phyloP scores from a whole-genome alignment of 2,888 invertebrate genomes.

The Hypercompe scribonia region DNA sequence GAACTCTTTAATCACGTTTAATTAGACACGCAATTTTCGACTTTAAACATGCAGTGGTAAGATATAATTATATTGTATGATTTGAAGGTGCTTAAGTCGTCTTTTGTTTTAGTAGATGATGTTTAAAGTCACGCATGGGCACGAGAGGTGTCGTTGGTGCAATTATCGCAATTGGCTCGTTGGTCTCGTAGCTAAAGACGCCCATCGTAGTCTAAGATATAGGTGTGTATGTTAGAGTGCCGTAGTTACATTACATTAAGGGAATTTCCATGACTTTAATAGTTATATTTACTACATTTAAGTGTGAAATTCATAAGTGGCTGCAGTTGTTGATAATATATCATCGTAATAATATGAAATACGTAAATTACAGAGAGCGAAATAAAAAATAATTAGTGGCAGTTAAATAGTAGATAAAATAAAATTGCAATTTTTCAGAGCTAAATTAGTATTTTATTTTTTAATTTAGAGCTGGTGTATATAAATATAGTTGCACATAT shows the following conservation, averaged over 20 bases:
- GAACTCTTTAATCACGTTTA: conserved; percentile 56
- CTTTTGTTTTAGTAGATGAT: conserved; percentile 58
- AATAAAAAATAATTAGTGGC: conserved; percentile 40
- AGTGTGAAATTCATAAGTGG: conserved; percentile 20
- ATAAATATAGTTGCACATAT: conserved; percentile 49
- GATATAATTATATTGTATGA: conserved; percentile 57
- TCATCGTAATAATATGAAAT: conserved; percentile 15
- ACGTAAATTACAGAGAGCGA: conserved; percentile 8
- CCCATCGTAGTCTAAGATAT: conserved; percentile 74
- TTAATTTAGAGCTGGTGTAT: conserved; percentile 33
- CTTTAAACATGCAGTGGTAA: conserved; percentile 59
- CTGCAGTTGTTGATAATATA: conserved; percentile 27
- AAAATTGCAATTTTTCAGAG: conserved; percentile 21
- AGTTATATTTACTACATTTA: conserved; percentile 28
- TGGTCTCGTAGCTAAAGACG: conserved; percentile 80
- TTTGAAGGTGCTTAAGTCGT: conserved; percentile 60
- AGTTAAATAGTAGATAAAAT: conserved; percentile 26
- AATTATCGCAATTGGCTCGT: conserved; percentile 86
- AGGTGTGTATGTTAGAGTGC: conserved; percentile 45
- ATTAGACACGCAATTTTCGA: conserved; percentile 57
- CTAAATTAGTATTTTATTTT: conserved; percentile 37
- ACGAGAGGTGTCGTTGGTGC: conserved; percentile 82
- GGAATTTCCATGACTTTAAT: conserved; percentile 38
- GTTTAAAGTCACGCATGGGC: conserved; percentile 81
- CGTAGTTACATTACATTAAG: conserved; percentile 35